Evolutionary conservation across 2,888 invertebrate species (phyloP).

Genomic region (Nemurella pictetii): DNA sequence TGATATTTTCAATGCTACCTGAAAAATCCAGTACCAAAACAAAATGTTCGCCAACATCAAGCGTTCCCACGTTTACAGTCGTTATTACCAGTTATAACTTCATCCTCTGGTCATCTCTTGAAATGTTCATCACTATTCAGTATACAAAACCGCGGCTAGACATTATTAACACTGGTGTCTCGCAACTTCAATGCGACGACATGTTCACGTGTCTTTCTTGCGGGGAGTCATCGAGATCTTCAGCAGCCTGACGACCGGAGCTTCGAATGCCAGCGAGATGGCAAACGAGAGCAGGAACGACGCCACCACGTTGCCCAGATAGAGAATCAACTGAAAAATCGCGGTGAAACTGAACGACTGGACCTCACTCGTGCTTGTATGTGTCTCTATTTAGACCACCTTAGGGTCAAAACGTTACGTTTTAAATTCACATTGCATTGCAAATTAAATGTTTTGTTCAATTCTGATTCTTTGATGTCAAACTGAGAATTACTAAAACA

Average conservation of each 20-base stretch:
- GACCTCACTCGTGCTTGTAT: too few species aligned
- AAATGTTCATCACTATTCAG: background rate
- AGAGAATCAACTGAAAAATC: constrained; percentile 64
- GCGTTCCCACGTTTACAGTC: background rate
- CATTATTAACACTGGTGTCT: background rate
- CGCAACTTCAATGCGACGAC: background rate
- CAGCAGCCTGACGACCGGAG: constrained; percentile 77
- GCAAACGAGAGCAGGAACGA: constrained; percentile 76
- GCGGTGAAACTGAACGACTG: too few species aligned
- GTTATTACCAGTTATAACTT: too few species aligned
- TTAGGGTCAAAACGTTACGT: too few species aligned
- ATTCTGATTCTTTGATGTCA: background rate
- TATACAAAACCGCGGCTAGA: background rate
- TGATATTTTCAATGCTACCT: background rate
- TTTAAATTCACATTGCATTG: too few species aligned
- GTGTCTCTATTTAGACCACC: too few species aligned
- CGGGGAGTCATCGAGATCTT: constrained; percentile 63
- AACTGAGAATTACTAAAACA: too few species aligned
- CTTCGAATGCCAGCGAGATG: constrained; percentile 77
- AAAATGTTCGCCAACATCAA: background rate
- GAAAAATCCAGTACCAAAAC: background rate
- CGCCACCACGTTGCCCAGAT: constrained; percentile 76
- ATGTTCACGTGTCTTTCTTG: constrained; percentile 47
- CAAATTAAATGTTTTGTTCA: background rate
- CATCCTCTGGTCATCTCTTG: background rate